phyloP scores from a whole-genome alignment of 1,140 invertebrate species.

The Drosophila tropicalis region DNA sequence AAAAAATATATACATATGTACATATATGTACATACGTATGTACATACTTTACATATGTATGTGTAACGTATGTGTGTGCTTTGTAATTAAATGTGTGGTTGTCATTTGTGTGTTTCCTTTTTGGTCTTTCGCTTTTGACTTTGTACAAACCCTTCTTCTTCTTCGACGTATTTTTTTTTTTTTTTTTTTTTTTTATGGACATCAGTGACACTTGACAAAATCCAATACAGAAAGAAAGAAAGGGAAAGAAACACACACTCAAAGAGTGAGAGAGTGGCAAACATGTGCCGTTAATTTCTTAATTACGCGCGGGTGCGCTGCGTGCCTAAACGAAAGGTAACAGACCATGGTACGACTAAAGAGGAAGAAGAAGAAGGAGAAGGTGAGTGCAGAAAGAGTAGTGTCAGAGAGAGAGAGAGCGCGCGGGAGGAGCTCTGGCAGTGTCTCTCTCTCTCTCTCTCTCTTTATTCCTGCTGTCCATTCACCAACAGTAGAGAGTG shows the following conservation, averaged over 20 bases:
- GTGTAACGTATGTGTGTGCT: conserved; percentile 23
- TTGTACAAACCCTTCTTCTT: conserved; percentile 69
- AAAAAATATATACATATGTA: background rate
- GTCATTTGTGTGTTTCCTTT: conserved; percentile 64
- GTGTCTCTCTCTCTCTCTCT: background rate
- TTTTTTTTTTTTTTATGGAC: background rate
- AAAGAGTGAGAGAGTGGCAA: conserved; percentile 42
- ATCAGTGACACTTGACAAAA: conserved; percentile 67
- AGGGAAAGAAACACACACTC: conserved; percentile 7
- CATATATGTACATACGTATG: conserved; percentile 11
- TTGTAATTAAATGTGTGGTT: conserved; percentile 72
- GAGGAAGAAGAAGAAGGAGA: conserved; percentile 28
- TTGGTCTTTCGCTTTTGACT: conserved; percentile 74
- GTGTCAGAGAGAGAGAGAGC: background rate
- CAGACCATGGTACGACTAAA: conserved; percentile 7
- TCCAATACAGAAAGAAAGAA: conserved; percentile 46
- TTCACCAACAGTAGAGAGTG: conserved; percentile 43
- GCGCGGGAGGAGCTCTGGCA: background rate
- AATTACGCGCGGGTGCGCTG: conserved; percentile 70
- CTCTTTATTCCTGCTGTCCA: too few relatives aligned
- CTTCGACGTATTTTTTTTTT: background rate
- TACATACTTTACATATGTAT: background rate
- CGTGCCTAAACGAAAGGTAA: conserved; percentile 21
- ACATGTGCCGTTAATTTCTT: conserved; percentile 80
- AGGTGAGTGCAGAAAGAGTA: conserved; percentile 29